Base-by-base conservation (phyloP, 2,113 vertebrate genomes). In the Aleadryas rufinucha region DNA sequence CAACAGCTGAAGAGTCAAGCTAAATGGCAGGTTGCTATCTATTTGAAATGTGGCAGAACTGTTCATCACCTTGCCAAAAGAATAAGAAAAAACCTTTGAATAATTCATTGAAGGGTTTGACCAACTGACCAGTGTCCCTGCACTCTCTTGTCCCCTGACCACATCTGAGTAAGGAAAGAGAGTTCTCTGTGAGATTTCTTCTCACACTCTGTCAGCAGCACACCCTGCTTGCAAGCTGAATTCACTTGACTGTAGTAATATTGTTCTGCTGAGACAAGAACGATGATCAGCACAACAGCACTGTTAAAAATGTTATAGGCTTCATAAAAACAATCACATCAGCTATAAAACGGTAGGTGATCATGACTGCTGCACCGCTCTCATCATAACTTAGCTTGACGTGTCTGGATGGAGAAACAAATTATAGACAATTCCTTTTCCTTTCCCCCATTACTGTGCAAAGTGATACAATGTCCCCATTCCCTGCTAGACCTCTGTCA, bases 321-420 rank as follows among this genome's bases (percentile, higher is more conserved):
- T 95, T 97, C 97, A 97, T 98, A 98, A 98, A 98, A 98, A 96
- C 95, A 97, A 97, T 98, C 97, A 93, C 88, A 97, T 97, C 94
- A 86, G 92, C 97, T 97, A 97, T 97, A 97, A 98, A 98, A 97
- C 21, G 45, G 96, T 94, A 97, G 97, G 97, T 97, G 97, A 98
- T 97, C 97, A 97, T 97, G 93, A 96, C 85, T 96, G 86, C 94
- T 64, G 45, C 88, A 97, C 91, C 2, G 2, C 79, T 97, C 78
- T 92, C 95, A 97, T 95, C 95, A 89, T 96, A 97, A 97, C 96
- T 98, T 97, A 97, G 93, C 90, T 95, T 98, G 97, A 97, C 89
- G 81, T 98, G 96, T 96, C 94, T 97, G 93, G 92, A 95, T 98
- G 76, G 89, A 97, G 95, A 97, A 98, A 97, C 97, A 98, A 98